Conservation (phyloP, 2,113 vertebrate genomes). For the Tinamus guttatus region DNA sequence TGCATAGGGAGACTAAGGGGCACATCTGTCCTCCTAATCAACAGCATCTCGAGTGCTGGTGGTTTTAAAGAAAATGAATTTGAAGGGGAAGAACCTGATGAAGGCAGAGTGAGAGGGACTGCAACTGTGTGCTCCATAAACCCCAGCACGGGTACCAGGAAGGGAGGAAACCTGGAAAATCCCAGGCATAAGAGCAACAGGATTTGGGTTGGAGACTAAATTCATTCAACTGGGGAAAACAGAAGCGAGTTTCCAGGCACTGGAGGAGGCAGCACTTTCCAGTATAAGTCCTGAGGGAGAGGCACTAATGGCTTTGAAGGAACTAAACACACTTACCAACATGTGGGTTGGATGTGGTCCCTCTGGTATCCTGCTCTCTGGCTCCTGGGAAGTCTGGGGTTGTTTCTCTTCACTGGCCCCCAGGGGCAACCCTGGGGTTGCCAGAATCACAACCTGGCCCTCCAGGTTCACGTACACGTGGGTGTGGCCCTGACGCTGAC, state of each 20-base stretch:
- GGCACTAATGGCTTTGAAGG: conserved; percentile 17
- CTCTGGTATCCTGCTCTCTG: neutral
- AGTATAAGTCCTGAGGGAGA: neutral
- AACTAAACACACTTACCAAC: neutral
- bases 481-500: neutral
- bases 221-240: neutral
- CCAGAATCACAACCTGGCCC: neutral
- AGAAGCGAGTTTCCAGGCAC: neutral
- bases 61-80: neutral
- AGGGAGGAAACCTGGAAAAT: conserved; percentile 9
- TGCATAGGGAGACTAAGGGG: neutral
- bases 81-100: neutral
- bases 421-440: neutral
- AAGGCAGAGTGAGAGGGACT: neutral
- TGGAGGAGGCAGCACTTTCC: conserved; percentile 42
- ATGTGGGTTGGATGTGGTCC: neutral
- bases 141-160: neutral
- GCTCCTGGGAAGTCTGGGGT: neutral
- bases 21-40: neutral
- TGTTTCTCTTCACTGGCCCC: neutral
- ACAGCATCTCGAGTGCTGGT: neutral
- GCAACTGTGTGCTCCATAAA: neutral
- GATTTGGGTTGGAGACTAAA: neutral
- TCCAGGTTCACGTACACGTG: neutral
- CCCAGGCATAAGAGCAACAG: neutral